Percentiles rank a stretch among this genome's conserved stretches.
phyloP scores from a whole-genome alignment of 2,797 vertebrate genomes.

The Sebastes reedi region DNA sequence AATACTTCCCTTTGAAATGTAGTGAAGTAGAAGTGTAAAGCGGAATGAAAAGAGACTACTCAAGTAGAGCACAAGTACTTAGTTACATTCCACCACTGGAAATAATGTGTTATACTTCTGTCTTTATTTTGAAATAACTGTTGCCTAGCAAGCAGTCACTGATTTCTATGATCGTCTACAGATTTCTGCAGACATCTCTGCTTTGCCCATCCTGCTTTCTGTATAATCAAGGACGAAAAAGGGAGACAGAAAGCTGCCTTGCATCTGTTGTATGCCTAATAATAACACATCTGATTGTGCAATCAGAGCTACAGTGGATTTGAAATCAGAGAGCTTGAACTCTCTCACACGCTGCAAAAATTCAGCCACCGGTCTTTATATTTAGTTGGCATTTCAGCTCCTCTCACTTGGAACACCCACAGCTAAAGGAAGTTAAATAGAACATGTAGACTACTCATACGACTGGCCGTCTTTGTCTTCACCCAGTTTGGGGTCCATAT shows the following conservation, averaged over 20 bases:
- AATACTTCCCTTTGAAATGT: neutral
- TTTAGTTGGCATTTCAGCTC: conserved; percentile 15
- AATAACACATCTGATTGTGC: conserved; percentile 29
- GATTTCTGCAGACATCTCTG: neutral
- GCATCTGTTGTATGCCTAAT: conserved; percentile 21
- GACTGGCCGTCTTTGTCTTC: neutral
- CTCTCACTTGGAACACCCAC: neutral
- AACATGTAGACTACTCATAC: neutral
- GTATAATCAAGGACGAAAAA: neutral
- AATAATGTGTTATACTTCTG: neutral
- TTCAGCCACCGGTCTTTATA: conserved; percentile 4
- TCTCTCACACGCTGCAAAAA: neutral
- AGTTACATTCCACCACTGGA: neutral
- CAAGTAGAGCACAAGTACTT: neutral
- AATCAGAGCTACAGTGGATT: conserved; percentile 19
- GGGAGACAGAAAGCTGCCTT: neutral
- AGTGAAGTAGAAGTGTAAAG: neutral
- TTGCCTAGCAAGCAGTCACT: neutral
- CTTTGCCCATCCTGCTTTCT: neutral
- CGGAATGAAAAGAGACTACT: neutral
- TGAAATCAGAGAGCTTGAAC: conserved; percentile 25
- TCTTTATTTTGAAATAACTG: neutral
- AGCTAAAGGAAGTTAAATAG: neutral
- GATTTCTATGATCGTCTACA: conserved; percentile 7
- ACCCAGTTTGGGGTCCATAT: neutral